Evolutionary conservation across 1,140 invertebrate genomes (phyloP), one percentile per base, ranked within the genome.

Genomic region (Cyphomyrmex costatus): DNA sequence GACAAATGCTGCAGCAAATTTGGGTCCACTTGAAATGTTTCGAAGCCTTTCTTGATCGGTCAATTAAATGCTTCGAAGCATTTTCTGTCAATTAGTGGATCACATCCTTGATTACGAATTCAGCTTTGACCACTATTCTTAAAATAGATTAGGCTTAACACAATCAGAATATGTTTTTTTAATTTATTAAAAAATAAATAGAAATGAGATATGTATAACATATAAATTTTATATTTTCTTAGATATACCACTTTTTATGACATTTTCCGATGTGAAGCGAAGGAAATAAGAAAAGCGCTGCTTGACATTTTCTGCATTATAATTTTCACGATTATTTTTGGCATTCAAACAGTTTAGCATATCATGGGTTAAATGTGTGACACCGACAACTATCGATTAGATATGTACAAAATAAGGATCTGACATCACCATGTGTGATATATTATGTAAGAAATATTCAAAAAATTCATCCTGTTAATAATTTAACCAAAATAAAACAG

Each of bases 171-270:
- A 8, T 65, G 10, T 33, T n/a, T 3, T n/a, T 65, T 33, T 1
- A 66, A 21, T 42, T 66, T 66, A 12, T 42, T 65, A 33, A 36
- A 65, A n/a, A 65, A 33, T 33, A 33, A 33, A 63, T 63, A 19
- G 36, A 19, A 19, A 27, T 14, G 10, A 6, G 27, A 4, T 1
- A 8, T 14, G 6, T n/a, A n/a, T 33, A 33, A 5, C 4, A 6
- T 42, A 42, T 33, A 65, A 33, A 65, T 65, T 63, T 65, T 33
- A 19, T 12, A 33, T 65, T 65, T 33, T 33, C 16, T 63, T 19
- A 42, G 36, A 1, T 8, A 30, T 30, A 3, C 30, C 14, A 63
- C 3, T 63, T 19, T 33, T 63, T 19, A 5, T 7, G 30, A 3
- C 30, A 65, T 0, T n/a, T 33, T 65, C 8, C 19, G 19, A 63